These are phyloP conservation scores for Scaptomyza reducta DNA, from an alignment of 2,888 invertebrate species.

Conservation along the genomic window DNA sequence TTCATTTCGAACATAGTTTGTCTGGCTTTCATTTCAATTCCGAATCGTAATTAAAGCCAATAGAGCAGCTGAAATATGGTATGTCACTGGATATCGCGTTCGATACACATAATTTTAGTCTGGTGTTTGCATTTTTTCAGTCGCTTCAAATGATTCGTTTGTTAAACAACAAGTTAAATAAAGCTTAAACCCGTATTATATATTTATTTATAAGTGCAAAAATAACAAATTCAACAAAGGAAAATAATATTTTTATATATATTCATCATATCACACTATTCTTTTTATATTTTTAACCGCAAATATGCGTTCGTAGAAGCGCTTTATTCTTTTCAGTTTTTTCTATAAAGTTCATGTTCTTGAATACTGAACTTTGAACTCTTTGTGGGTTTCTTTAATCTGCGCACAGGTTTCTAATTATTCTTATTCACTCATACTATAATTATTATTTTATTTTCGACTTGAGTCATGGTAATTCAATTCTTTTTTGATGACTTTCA, in stretches of 20 bases:
- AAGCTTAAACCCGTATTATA: not conserved
- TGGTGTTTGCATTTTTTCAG: conserved; percentile 28
- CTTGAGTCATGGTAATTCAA: not conserved
- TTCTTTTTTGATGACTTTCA: not conserved
- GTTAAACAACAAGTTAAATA: not conserved
- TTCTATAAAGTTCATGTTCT: no score
- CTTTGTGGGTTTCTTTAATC: not conserved
- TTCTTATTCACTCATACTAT: not conserved
- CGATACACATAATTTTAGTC: not conserved
- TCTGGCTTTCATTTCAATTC: conserved; percentile 25
- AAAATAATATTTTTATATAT: no score
- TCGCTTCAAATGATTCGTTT: conserved; percentile 34
- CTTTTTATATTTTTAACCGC: no score
- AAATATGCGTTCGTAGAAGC: no score
- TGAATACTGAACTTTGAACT: not conserved
- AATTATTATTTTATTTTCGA: not conserved
- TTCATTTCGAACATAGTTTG: not conserved
- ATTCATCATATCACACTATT: no score
- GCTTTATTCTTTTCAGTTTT: no score
- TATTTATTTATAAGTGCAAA: not conserved
- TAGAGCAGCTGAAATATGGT: conserved; percentile 27
- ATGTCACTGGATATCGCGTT: conserved; percentile 6
- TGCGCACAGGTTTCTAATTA: not conserved
- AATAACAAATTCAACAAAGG: not conserved
- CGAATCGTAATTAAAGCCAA: conserved; percentile 42